Percentiles rank a stretch among this genome's conserved stretches.
Evolutionary conservation across 2,888 invertebrate genomes (phyloP).

Genomic region (Spodoptera littoralis): DNA sequence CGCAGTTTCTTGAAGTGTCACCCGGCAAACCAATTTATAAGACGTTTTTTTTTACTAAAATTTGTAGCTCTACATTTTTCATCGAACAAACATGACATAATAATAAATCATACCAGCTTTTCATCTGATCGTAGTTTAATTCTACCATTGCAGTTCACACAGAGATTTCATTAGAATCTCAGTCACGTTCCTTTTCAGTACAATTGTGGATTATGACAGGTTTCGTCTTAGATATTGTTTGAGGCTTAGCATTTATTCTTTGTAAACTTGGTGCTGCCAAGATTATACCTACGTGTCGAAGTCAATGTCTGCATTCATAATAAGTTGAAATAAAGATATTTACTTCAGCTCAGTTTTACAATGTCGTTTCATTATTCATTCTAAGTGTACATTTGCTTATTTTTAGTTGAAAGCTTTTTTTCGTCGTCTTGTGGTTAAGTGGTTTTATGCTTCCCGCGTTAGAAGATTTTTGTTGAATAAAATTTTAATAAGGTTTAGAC

Average conservation of each 20-base stretch:
- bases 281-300: constrained; percentile 12
- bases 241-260: constrained; percentile 28
- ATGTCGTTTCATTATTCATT: not conserved
- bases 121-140: too few species aligned
- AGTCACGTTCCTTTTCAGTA: constrained; percentile 45
- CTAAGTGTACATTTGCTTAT: not conserved
- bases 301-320: constrained; percentile 38
- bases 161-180: constrained; percentile 36
- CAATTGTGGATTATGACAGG: constrained; percentile 41
- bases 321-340: constrained; percentile 16
- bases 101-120: too few species aligned
- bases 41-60: too few species aligned
- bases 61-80: too few species aligned
- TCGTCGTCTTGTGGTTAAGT: not conserved
- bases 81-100: too few species aligned
- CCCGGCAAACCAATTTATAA: too few species aligned
- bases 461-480: too few species aligned
- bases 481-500: too few species aligned
- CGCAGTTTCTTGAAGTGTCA: too few species aligned
- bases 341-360: not conserved
- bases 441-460: not conserved
- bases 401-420: constrained; percentile 6
- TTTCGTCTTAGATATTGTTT: constrained; percentile 18
- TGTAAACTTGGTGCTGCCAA: constrained; percentile 14
- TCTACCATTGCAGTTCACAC: constrained; percentile 8